These are phyloP conservation scores for Tangara arthus DNA, from an alignment of 2,797 vertebrate genomes.

Conservation along the genomic window DNA sequence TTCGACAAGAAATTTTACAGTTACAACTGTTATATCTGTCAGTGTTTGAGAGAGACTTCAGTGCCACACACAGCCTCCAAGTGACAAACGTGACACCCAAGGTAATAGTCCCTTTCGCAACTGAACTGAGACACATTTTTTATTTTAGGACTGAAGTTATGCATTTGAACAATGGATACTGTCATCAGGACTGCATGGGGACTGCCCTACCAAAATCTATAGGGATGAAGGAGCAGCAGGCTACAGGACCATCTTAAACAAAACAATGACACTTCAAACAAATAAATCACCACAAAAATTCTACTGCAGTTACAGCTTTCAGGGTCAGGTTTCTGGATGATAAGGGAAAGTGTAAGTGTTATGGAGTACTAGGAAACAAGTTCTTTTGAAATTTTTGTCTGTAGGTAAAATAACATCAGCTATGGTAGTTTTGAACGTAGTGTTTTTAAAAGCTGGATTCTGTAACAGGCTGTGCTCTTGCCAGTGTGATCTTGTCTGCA, in stretches of 20 bases:
- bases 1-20: background rate
- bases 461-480: background rate
- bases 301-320: background rate
- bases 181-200: background rate
- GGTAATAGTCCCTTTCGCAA: background rate
- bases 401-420: background rate
- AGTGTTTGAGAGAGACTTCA: background rate
- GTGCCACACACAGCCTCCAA: background rate
- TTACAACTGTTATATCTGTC: background rate
- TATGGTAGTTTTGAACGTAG: background rate
- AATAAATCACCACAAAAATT: background rate
- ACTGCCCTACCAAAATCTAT: background rate
- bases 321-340: background rate
- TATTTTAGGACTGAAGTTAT: background rate
- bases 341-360: background rate
- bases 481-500: accelerated
- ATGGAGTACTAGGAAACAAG: background rate
- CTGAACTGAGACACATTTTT: background rate
- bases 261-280: background rate
- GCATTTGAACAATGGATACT: background rate
- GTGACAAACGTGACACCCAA: background rate
- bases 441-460: background rate
- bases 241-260: background rate
- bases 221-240: background rate
- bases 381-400: background rate